A percentile compares a stretch with the other conserved stretches of the same genome.
These are phyloP conservation scores for Caenorhabditis sulstoni DNA, from an alignment of 2,888 invertebrate species.

Conservation along the genomic window DNA sequence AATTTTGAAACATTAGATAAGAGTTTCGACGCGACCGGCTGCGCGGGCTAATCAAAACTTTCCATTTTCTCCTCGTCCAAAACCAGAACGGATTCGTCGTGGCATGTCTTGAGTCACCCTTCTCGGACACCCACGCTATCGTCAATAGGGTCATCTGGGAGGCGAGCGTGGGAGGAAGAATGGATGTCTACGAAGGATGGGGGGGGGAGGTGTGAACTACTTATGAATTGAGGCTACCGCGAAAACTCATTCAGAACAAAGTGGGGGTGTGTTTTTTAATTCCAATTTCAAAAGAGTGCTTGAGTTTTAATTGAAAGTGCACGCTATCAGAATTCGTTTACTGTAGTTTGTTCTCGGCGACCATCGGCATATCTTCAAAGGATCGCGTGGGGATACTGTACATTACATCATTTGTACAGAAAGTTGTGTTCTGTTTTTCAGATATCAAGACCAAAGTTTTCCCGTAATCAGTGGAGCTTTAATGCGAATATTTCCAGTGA, in stretches of 20 bases:
- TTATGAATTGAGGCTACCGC: not conserved
- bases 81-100: constrained; percentile 24
- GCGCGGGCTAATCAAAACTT: not conserved
- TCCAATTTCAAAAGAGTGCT: not conserved
- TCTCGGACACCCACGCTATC: constrained; percentile 46
- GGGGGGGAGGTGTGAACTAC: constrained; percentile 25
- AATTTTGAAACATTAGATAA: constrained; percentile 34
- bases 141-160: constrained; percentile 47
- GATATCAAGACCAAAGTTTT: not conserved
- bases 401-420: not conserved
- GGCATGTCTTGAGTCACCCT: constrained; percentile 32
- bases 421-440: not conserved
- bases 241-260: constrained; percentile 9
- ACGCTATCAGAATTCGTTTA: not conserved
- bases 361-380: not conserved
- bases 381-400: too few species aligned
- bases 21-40: constrained; percentile 21
- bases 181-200: constrained; percentile 1
- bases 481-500: constrained; percentile 33
- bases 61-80: constrained; percentile 3
- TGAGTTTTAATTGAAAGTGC: constrained; percentile 8
- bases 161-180: constrained; percentile 36
- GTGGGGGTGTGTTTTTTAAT: too few species aligned
- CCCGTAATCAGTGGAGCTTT: constrained; percentile 3
- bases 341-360: constrained; percentile 16